phyloP scores from a whole-genome alignment of 2,888 invertebrate genomes.

The Microplitis manilae region DNA sequence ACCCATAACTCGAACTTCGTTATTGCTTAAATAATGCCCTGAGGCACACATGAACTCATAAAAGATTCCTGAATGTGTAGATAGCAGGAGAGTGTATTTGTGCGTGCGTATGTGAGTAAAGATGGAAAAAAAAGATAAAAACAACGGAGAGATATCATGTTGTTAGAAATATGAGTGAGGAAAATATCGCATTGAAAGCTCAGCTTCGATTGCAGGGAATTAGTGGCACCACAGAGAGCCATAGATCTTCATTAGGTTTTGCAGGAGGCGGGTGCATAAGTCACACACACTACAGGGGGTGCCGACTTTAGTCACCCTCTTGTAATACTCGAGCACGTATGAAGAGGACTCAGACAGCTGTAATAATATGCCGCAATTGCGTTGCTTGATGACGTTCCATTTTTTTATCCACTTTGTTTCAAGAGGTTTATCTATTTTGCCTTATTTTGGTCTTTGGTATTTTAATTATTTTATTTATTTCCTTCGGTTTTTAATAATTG shows the following conservation, averaged over 20 bases:
- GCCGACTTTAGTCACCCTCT: slow-evolving; percentile 62
- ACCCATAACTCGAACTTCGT: not conserved
- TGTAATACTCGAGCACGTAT: slow-evolving; percentile 61
- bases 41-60: slow-evolving; percentile 2
- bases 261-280: slow-evolving; percentile 57
- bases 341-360: slow-evolving; percentile 38
- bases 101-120: not conserved
- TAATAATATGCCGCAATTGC: slow-evolving; percentile 57
- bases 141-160: not conserved
- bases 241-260: slow-evolving; percentile 65
- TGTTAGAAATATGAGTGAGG: not conserved
- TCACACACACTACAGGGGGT: slow-evolving; percentile 60
- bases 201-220: slow-evolving; percentile 36
- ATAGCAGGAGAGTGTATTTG: not conserved
- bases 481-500: not conserved
- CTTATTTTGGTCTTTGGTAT: not conserved
- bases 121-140: not conserved
- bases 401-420: slow-evolving; percentile 48
- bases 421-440: not conserved
- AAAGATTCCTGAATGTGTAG: not conserved
- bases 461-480: slow-evolving; percentile 31
- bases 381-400: slow-evolving; percentile 56
- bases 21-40: slow-evolving; percentile 17
- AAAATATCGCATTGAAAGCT: slow-evolving; percentile 27
- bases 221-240: slow-evolving; percentile 40